A percentile compares a stretch with the other conserved stretches of the same genome.
Conservation (phyloP, 1,140 invertebrate genomes). For the Batillaria attramentaria region DNA sequence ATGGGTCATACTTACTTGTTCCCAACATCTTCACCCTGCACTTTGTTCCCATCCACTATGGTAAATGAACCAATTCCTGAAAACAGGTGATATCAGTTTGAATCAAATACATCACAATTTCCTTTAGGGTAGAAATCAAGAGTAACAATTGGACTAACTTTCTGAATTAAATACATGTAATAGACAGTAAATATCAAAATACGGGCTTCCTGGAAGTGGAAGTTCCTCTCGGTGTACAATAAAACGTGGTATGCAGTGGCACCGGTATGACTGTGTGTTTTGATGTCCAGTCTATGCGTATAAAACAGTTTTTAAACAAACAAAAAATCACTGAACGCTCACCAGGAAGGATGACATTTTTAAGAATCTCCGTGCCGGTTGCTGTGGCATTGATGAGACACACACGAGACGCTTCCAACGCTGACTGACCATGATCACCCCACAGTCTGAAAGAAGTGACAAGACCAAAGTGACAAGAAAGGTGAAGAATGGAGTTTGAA, state of each 20-base stretch:
- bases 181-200: neutral
- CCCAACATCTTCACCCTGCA: conserved; percentile 88
- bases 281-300: neutral
- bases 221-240: too few species aligned
- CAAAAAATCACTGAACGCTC: conserved; percentile 5
- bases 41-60: conserved; percentile 90
- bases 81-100: neutral
- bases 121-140: too few species aligned
- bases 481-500: too few species aligned
- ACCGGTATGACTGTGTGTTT: neutral
- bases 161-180: neutral
- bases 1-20: conserved; percentile 90
- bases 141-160: too few species aligned
- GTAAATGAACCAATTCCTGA: conserved; percentile 91
- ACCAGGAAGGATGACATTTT: conserved; percentile 94
- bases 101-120: too few species aligned
- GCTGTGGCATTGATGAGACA: conserved; percentile 96
- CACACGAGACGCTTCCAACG: conserved; percentile 89
- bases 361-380: conserved; percentile 94
- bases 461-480: neutral
- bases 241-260: too few species aligned
- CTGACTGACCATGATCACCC: conserved; percentile 96
- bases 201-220: too few species aligned
- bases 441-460: conserved; percentile 87
- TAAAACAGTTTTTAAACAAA: neutral